Percentiles rank a stretch among this genome's conserved stretches.
Conservation (phyloP, 1,140 invertebrate species). For the Lepidostoma basale region DNA sequence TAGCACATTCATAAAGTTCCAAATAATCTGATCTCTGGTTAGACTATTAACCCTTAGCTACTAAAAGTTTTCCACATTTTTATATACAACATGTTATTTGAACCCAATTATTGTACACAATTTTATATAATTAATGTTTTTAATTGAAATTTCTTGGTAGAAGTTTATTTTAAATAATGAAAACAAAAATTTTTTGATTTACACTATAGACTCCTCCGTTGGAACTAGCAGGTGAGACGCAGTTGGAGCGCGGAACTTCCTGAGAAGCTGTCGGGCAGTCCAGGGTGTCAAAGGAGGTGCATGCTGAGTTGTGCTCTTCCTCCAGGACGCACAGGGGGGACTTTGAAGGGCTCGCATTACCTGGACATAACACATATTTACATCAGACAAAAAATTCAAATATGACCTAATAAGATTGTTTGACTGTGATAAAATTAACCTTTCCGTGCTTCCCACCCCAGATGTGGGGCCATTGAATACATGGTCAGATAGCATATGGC, state of each 20-base stretch:
- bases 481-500: too few relatives aligned
- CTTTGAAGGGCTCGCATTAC: slow-evolving; percentile 54
- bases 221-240: slow-evolving; percentile 80
- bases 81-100: too few relatives aligned
- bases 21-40: too few relatives aligned
- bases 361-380: slow-evolving; percentile 48
- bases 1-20: too few relatives aligned
- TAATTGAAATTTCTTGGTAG: not conserved
- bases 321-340: slow-evolving; percentile 57
- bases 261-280: slow-evolving; percentile 50
- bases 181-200: too few relatives aligned
- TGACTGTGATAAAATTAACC: not conserved
- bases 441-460: too few relatives aligned
- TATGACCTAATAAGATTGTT: not conserved
- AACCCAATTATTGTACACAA: not conserved
- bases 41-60: too few relatives aligned
- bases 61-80: too few relatives aligned
- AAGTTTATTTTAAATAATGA: not conserved
- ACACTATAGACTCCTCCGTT: slow-evolving; percentile 88
- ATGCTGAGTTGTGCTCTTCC: slow-evolving; percentile 56
- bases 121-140: not conserved
- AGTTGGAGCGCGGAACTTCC: slow-evolving; percentile 55
- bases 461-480: too few relatives aligned
- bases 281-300: slow-evolving; percentile 57
- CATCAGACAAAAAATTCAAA: not conserved